Evolutionary conservation across 1,140 invertebrate species (phyloP), one percentile per base, ranked within the genome.

Genomic region (Drosophila kanapiae): DNA sequence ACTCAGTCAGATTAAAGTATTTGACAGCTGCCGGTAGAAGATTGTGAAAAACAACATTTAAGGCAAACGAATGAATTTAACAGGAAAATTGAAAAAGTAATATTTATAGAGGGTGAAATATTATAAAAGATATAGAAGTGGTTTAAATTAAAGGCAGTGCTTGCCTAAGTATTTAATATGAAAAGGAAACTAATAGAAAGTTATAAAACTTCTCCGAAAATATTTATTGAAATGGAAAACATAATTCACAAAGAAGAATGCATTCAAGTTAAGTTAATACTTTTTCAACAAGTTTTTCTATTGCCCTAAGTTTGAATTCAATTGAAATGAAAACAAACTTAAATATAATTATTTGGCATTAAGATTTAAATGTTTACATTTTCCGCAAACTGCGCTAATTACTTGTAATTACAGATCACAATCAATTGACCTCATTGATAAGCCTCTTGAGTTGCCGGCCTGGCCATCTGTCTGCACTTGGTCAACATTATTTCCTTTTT

Each of bases 341-440:
- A 38, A 27, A 27, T 23, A 14, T 18, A n/a, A 4, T 38, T 7
- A 6, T 13, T 13, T 13, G 5, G 4, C 31, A 35, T 64, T 58
- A 47, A 56, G 6, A 16, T 54, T 10, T 10, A 2, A 7, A 11
- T 6, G 6, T n/a, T 10, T 13, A 27, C 47, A 48, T 23, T 18
- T 56, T 38, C 3, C 18, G 6, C 10, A 8, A 10, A 27, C 13
- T 38, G 35, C 13, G 0, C 27, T 56, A 38, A 56, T 56, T 56
- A 56, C 35, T 38, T 38, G 35, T 38, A 56, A 38, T 56, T 56
- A 56, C 35, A 6, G 14, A 40, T 1, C 35, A 4, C 37, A 84
- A 54, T 74, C 45, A 80, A 62, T 58, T 69, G 70, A 72, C 79
- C 79, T 16, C 23, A 70, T 75, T 86, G 69, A 86, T 86, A 75